Evolutionary conservation across 2,888 invertebrate species (phyloP).

Genomic region (Buathra laborator): DNA sequence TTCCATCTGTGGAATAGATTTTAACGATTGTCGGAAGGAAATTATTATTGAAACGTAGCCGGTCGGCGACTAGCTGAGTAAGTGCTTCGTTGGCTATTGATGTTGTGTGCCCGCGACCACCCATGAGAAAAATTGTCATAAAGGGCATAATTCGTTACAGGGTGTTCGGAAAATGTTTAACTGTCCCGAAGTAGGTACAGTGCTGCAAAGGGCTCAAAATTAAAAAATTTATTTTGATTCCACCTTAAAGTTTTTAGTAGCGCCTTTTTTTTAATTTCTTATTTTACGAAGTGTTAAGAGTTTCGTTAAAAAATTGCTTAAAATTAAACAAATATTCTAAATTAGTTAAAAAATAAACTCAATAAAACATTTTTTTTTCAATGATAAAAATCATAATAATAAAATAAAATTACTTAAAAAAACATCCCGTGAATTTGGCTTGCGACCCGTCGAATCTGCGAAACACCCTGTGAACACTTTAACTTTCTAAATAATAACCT

Average conservation of each 20-base stretch:
- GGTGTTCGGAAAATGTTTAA: neutral
- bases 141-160: conserved; percentile 4
- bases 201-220: too few species aligned
- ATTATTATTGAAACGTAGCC: neutral
- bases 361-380: too few species aligned
- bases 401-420: neutral
- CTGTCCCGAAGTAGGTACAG: neutral
- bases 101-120: neutral
- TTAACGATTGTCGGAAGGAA: conserved; percentile 22
- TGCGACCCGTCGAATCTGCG: neutral
- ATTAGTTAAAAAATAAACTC: too few species aligned
- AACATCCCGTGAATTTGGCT: neutral
- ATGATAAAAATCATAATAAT: too few species aligned
- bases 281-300: too few species aligned
- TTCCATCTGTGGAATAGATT: conserved; percentile 60
- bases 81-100: conserved; percentile 7
- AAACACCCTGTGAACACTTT: neutral
- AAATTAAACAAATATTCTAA: too few species aligned
- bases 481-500: neutral
- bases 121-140: neutral
- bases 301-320: too few species aligned
- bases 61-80: neutral
- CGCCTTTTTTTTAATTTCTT: too few species aligned
- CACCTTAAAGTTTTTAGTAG: too few species aligned
- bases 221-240: too few species aligned